phyloP scores from a whole-genome alignment of 2,797 vertebrate species.

The Coendou prehensilis region DNA sequence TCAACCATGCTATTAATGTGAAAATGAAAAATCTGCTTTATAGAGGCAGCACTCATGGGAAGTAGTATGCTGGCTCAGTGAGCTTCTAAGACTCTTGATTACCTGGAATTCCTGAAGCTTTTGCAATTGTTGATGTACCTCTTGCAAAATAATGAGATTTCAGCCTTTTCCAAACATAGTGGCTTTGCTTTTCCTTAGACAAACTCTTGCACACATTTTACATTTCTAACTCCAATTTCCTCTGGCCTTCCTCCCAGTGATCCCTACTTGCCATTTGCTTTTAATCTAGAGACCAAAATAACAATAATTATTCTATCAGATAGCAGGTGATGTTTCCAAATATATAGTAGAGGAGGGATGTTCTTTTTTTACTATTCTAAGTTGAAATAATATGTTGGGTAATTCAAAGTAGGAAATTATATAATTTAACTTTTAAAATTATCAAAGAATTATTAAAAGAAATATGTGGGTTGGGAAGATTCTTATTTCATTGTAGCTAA shows the following conservation, averaged over 20 bases:
- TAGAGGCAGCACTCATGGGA: slow-evolving; percentile 73
- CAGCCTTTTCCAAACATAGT: slow-evolving; percentile 76
- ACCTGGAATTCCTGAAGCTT: slow-evolving; percentile 85
- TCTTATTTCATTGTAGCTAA: neutral
- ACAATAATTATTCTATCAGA: slow-evolving; percentile 74
- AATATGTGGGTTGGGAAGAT: neutral
- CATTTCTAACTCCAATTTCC: slow-evolving; percentile 68
- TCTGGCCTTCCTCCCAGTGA: slow-evolving; percentile 64
- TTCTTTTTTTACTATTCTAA: slow-evolving; percentile 12
- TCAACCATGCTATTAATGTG: slow-evolving; percentile 86
- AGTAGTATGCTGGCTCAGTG: slow-evolving; percentile 74
- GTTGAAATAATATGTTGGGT: slow-evolving; percentile 33
- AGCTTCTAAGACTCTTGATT: slow-evolving; percentile 82
- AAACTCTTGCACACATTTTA: slow-evolving; percentile 67
- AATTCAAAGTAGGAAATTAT: slow-evolving; percentile 47
- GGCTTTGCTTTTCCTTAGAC: slow-evolving; percentile 71
- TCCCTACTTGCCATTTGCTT: slow-evolving; percentile 45
- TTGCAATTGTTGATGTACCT: slow-evolving; percentile 76
- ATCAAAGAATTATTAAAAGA: slow-evolving; percentile 57
- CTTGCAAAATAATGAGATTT: slow-evolving; percentile 83
- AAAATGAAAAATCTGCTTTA: slow-evolving; percentile 84
- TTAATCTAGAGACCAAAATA: slow-evolving; percentile 75
- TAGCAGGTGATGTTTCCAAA: slow-evolving; percentile 68
- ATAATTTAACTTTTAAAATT: slow-evolving; percentile 34
- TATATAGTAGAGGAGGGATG: neutral